A percentile compares a stretch with the other conserved stretches of the same genome.
These are phyloP conservation scores for Muscidifurax raptorellus DNA, from an alignment of 1,140 invertebrate species.

Conservation along the genomic window DNA sequence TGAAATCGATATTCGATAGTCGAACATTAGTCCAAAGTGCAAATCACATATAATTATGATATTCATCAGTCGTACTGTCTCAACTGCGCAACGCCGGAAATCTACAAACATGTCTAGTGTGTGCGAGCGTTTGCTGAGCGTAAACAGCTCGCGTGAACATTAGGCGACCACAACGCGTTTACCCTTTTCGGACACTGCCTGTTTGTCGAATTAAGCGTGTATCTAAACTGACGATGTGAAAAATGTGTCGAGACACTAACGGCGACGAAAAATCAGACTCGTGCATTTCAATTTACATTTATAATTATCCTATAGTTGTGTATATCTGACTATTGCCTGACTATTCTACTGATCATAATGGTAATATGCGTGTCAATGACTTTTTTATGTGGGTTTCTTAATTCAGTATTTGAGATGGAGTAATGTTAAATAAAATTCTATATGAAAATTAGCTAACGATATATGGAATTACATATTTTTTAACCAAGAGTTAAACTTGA, in stretches of 20 bases:
- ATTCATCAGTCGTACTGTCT: neutral
- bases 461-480: too few relatives aligned
- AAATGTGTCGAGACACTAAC: neutral
- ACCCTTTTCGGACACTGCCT: neutral
- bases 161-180: neutral
- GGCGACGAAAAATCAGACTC: neutral
- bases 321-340: neutral
- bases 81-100: neutral
- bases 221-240: neutral
- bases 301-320: neutral
- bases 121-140: neutral
- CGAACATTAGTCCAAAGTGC: neutral
- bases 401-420: too few relatives aligned
- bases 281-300: neutral
- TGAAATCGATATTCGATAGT: neutral
- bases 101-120: too few relatives aligned
- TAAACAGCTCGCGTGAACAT: neutral
- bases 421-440: too few relatives aligned
- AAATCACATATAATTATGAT: too few relatives aligned
- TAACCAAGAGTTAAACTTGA: too few relatives aligned
- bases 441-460: too few relatives aligned
- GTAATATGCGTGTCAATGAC: too few relatives aligned
- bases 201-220: neutral
- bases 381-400: too few relatives aligned
- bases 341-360: too few relatives aligned